Conservation (phyloP, 1,140 invertebrate species). For the Scaptomyza graminum region DNA sequence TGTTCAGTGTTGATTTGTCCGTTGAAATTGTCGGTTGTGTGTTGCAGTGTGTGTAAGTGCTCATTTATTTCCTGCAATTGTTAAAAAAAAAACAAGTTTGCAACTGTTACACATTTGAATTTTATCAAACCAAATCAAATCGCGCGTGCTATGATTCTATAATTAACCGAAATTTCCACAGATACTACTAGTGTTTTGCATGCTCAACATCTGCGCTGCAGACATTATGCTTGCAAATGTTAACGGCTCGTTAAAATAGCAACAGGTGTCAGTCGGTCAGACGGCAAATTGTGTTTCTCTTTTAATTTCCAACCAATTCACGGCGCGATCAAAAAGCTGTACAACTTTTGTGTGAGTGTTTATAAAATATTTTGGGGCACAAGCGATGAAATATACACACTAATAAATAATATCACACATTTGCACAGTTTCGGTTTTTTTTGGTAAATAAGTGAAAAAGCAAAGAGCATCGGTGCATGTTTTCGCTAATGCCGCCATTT, state of each 20-base stretch:
- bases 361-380: constrained; percentile 13
- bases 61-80: constrained; percentile 8
- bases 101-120: constrained; percentile 39
- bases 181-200: constrained; percentile 47
- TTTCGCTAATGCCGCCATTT: constrained; percentile 50
- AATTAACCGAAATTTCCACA: constrained; percentile 43
- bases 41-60: constrained; percentile 39
- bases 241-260: constrained; percentile 49
- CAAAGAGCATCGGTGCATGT: constrained; percentile 59
- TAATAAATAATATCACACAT: constrained; percentile 75
- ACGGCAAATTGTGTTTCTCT: constrained; percentile 12
- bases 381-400: constrained; percentile 18
- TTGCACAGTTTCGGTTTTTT: constrained; percentile 50
- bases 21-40: constrained; percentile 53
- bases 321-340: constrained; percentile 9
- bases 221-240: constrained; percentile 29
- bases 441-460: constrained; percentile 54
- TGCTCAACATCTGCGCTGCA: constrained; percentile 46
- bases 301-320: not conserved
- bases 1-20: constrained; percentile 46
- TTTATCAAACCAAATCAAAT: constrained; percentile 53
- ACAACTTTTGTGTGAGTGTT: constrained; percentile 36
- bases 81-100: constrained; percentile 19
- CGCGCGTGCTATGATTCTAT: constrained; percentile 59
- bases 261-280: constrained; percentile 61